These are phyloP conservation scores for Drosophila sturtevanti DNA, from an alignment of 1,140 invertebrate genomes.

Conservation along the genomic window DNA sequence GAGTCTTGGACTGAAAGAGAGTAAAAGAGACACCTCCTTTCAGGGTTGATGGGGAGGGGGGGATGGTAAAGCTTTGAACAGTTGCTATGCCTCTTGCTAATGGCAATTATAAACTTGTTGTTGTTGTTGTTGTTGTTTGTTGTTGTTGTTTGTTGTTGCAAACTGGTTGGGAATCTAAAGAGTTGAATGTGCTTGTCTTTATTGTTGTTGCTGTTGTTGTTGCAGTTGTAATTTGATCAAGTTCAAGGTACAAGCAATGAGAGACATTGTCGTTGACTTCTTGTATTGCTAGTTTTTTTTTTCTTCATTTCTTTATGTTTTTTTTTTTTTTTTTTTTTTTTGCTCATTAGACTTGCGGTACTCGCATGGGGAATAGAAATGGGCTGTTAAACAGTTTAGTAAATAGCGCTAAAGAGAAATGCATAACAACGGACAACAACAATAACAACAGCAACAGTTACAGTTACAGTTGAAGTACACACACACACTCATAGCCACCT, in stretches of 20 bases:
- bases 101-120: constrained; percentile 69
- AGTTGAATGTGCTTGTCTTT: constrained; percentile 61
- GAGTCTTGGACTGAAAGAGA: constrained; percentile 21
- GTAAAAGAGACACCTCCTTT: background rate
- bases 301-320: too few relatives aligned
- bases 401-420: constrained; percentile 69
- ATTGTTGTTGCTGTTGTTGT: constrained; percentile 9
- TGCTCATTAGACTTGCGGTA: background rate
- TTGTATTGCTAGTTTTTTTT: background rate
- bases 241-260: constrained; percentile 64
- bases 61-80: too few relatives aligned
- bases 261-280: background rate
- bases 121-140: constrained; percentile 44
- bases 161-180: constrained; percentile 59
- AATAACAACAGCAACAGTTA: constrained; percentile 1
- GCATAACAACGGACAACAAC: constrained; percentile 45
- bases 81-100: constrained; percentile 17
- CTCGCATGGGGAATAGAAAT: constrained; percentile 22
- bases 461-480: constrained; percentile 14
- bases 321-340: background rate
- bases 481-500: background rate
- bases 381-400: constrained; percentile 45
- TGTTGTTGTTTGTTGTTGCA: constrained; percentile 49
- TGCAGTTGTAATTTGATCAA: constrained; percentile 51
- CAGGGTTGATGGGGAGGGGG: too few relatives aligned